These are phyloP conservation scores for Lithophane semibrunnea DNA, from an alignment of 2,888 invertebrate genomes.

Conservation along the genomic window DNA sequence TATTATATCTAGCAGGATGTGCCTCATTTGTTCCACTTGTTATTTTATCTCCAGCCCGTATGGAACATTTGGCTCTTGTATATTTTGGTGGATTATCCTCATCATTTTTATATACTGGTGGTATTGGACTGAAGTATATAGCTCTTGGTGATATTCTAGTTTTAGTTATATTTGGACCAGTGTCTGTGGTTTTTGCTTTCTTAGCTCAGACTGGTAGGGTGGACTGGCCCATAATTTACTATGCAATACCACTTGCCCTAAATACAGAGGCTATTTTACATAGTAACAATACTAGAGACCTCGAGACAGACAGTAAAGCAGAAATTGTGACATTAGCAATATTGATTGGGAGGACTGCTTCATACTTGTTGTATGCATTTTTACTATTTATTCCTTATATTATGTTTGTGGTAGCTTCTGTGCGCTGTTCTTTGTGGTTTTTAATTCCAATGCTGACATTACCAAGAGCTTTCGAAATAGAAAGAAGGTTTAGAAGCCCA, in stretches of 20 bases:
- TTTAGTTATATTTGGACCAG: conserved; percentile 97
- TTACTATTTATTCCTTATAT: conserved; percentile 97
- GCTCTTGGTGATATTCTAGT: conserved; percentile 98
- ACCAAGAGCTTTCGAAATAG: conserved; percentile 96
- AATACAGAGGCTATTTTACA: conserved; percentile 99
- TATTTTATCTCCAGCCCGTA: conserved; percentile 96
- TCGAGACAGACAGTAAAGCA: conserved; percentile 96
- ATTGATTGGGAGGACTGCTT: conserved; percentile 96
- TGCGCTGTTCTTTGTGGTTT: conserved; percentile 97
- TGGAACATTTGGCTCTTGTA: conserved; percentile 98
- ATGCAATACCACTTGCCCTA: conserved; percentile 97
- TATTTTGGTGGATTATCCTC: conserved; percentile 98
- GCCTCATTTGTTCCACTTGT: conserved; percentile 94
- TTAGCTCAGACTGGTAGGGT: conserved; percentile 97
- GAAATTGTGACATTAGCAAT: conserved; percentile 99
- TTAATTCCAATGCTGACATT: conserved; percentile 96
- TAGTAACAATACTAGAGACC: conserved; percentile 98
- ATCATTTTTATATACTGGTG: conserved; percentile 99
- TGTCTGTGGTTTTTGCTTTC: conserved; percentile 98
- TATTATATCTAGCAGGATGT: conserved; percentile 96
- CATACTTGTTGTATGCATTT: conserved; percentile 97
- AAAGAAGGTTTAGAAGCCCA: conserved; percentile 95
- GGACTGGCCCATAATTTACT: conserved; percentile 97
- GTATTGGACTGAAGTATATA: conserved; percentile 98
- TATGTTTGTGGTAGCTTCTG: conserved; percentile 95